Conservation (phyloP, 1,140 invertebrate species). For the Drosophila carrolli region DNA sequence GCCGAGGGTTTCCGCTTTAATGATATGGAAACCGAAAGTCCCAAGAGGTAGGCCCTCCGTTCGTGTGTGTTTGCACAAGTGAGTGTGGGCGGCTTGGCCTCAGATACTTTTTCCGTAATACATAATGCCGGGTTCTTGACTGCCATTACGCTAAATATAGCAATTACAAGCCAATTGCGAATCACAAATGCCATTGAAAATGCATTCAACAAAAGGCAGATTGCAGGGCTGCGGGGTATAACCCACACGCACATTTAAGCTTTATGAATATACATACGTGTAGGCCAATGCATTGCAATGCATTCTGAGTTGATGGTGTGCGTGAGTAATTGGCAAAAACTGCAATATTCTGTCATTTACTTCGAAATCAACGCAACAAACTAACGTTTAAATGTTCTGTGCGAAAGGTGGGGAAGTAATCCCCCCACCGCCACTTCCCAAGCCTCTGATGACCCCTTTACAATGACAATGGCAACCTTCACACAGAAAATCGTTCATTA, state of each 20-base stretch:
- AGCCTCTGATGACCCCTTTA: constrained; percentile 24
- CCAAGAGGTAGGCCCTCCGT: constrained; percentile 19
- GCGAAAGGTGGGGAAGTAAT: neutral
- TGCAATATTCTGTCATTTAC: constrained; percentile 66
- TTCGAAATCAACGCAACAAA: constrained; percentile 61
- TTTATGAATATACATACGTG: constrained; percentile 12
- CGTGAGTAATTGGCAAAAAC: constrained; percentile 48
- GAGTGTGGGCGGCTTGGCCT: constrained; percentile 21
- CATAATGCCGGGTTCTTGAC: constrained; percentile 67
- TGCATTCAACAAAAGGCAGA: constrained; percentile 63
- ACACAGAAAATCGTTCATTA: constrained; percentile 83
- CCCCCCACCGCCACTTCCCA: constrained; percentile 2
- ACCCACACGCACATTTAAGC: constrained; percentile 47
- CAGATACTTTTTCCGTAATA: constrained; percentile 40
- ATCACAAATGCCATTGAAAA: constrained; percentile 80
- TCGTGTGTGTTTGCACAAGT: constrained; percentile 16
- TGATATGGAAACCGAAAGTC: constrained; percentile 72
- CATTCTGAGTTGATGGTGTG: neutral
- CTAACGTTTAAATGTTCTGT: constrained; percentile 36
- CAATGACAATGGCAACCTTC: constrained; percentile 77
- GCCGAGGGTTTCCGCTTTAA: constrained; percentile 57
- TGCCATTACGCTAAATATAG: constrained; percentile 79
- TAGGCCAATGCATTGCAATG: constrained; percentile 9
- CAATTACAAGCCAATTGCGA: constrained; percentile 80
- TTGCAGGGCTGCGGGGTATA: constrained; percentile 1